Evolutionary conservation across 2,797 vertebrate genomes (phyloP).

Genomic region (Amblyraja radiata): DNA sequence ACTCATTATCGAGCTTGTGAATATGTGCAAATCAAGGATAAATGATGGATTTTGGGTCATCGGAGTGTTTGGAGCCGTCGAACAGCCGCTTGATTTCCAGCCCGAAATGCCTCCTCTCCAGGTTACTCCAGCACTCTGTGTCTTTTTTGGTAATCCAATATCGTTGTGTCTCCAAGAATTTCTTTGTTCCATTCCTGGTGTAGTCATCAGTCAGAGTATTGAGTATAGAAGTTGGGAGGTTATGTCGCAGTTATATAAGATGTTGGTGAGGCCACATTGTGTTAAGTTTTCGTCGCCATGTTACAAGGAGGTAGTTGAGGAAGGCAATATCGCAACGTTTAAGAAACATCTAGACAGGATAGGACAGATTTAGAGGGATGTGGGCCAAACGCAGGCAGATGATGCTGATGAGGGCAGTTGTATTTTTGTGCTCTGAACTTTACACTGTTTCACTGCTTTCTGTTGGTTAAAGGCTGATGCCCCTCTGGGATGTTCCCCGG

Average conservation of each 20-base stretch:
- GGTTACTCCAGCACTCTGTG: too few species aligned
- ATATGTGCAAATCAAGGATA: not conserved
- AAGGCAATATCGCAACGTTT: too few species aligned
- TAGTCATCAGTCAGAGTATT: too few species aligned
- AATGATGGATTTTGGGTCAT: not conserved
- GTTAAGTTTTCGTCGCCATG: too few species aligned
- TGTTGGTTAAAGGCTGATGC: not conserved
- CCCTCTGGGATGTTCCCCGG: not conserved
- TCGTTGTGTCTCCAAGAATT: too few species aligned
- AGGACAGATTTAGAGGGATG: too few species aligned
- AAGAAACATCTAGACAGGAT: too few species aligned
- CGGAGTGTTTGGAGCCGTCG: not conserved
- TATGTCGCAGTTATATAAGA: too few species aligned
- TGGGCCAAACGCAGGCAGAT: not conserved
- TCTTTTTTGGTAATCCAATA: too few species aligned
- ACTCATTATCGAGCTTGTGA: not conserved
- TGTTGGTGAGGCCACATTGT: too few species aligned
- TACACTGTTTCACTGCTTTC: not conserved
- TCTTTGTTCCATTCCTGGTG: too few species aligned
- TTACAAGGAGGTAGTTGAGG: not conserved
- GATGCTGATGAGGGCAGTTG: not conserved
- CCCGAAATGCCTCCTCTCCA: not conserved
- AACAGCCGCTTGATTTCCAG: not conserved
- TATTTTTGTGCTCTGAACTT: not conserved
- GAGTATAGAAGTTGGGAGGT: too few species aligned